Conservation (phyloP, 2,113 vertebrate species). For the Pelusios castaneus region DNA sequence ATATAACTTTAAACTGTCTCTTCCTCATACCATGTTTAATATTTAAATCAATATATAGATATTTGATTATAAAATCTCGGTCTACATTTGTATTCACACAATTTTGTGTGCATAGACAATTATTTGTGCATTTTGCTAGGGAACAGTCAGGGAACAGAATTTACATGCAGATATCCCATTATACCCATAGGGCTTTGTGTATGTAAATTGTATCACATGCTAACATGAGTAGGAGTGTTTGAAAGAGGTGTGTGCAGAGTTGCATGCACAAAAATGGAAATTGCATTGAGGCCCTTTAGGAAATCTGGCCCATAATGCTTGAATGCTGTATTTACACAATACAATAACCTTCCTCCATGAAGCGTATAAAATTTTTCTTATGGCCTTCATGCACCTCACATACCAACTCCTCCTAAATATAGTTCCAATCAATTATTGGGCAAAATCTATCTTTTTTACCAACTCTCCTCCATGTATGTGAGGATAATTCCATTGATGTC, state of each 20-base stretch:
- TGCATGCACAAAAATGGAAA: neutral
- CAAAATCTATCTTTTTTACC: neutral
- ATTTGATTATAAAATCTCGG: neutral
- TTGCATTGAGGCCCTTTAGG: neutral
- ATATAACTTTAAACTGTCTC: neutral
- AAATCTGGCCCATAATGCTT: neutral
- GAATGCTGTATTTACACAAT: neutral
- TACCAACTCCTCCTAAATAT: neutral
- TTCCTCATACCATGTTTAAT: neutral
- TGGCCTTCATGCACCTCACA: neutral
- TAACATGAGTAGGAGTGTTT: neutral
- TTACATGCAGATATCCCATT: neutral
- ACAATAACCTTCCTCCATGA: neutral
- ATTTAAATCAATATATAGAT: neutral
- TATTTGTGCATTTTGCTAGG: neutral
- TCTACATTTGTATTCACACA: neutral
- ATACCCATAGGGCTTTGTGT: neutral
- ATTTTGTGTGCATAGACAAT: neutral
- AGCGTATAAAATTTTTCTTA: neutral
- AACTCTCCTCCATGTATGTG: neutral
- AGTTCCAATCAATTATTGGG: neutral
- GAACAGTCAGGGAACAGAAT: neutral
- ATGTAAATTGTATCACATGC: neutral
- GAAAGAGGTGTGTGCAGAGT: neutral
- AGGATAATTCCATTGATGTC: neutral